phyloP scores from a whole-genome alignment of 1,140 invertebrate genomes.

The Drosophila murphyi region DNA sequence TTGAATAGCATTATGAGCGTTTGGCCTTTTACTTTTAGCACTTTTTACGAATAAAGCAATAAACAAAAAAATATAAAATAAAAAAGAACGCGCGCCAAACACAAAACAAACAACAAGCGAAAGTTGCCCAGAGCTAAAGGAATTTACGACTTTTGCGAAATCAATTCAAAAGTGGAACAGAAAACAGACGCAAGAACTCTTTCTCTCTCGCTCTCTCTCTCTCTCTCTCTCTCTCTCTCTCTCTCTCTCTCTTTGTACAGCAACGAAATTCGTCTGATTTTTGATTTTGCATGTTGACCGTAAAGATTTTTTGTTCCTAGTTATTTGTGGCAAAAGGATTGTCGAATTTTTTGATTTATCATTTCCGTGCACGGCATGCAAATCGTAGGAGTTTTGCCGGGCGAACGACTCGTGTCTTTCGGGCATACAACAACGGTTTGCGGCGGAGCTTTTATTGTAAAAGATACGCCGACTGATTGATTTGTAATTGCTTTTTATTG shows the following conservation, averaged over 20 bases:
- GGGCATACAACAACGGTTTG: conserved; percentile 37
- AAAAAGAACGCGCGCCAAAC: conserved; percentile 24
- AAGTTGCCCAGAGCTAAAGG: conserved; percentile 65
- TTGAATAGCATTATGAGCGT: conserved; percentile 79
- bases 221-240: background rate
- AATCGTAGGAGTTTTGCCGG: background rate
- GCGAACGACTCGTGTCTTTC: background rate
- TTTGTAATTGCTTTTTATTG: conserved; percentile 71
- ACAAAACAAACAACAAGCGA: conserved; percentile 51
- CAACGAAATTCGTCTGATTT: conserved; percentile 14
- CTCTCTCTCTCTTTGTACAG: background rate
- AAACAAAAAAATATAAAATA: conserved; percentile 19
- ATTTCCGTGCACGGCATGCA: conserved; percentile 12
- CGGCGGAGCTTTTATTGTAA: conserved; percentile 38
- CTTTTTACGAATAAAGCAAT: conserved; percentile 52
- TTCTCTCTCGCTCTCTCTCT: background rate
- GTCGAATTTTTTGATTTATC: conserved; percentile 64
- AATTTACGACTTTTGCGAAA: conserved; percentile 78
- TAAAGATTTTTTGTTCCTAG: conserved; percentile 36
- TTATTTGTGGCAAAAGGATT: conserved; percentile 30
- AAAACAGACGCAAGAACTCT: conserved; percentile 30
- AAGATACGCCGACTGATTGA: conserved; percentile 54
- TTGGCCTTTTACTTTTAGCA: conserved; percentile 66
- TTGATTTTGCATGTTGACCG: conserved; percentile 18
- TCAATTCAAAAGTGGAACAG: conserved; percentile 72